phyloP scores from a whole-genome alignment of 2,888 invertebrate species.

The Disparrhopalites patrizii region DNA sequence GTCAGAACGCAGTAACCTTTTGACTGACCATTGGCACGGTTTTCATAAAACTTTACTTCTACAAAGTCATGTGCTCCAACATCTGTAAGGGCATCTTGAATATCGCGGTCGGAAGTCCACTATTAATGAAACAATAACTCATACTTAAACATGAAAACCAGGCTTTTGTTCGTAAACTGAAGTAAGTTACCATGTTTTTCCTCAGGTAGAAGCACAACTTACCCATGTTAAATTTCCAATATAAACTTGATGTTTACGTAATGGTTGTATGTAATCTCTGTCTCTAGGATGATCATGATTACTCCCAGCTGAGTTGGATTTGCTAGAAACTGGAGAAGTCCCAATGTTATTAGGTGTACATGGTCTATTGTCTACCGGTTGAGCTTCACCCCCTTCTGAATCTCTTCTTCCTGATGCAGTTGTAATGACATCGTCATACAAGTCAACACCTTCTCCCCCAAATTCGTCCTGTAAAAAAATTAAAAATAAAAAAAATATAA shows the following conservation, averaged over 20 bases:
- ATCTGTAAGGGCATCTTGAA: conserved; percentile 81
- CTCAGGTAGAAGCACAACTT: conserved; percentile 51
- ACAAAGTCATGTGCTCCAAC: conserved; percentile 89
- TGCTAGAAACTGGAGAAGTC: conserved; percentile 23
- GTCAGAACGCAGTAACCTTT: conserved; percentile 97
- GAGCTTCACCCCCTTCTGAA: conserved; percentile 48
- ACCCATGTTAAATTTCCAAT: conserved; percentile 99
- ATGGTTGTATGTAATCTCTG: conserved; percentile 62
- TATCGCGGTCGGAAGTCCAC: conserved; percentile 98
- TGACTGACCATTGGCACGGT: conserved; percentile 96
- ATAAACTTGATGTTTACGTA: conserved; percentile 84
- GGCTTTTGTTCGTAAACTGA: background rate
- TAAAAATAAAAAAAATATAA: background rate
- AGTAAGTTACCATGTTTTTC: no score
- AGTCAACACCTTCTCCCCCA: conserved; percentile 81
- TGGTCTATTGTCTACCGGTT: conserved; percentile 31
- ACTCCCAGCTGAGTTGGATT: conserved; percentile 16
- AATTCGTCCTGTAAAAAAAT: conserved; percentile 64
- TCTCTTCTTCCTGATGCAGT: conserved; percentile 60
- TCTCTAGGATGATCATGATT: conserved; percentile 14
- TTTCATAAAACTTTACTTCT: conserved; percentile 99
- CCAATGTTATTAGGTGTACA: conserved; percentile 28
- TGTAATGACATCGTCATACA: conserved; percentile 93
- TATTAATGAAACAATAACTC: conserved; percentile 51
- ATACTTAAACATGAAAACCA: background rate